Evolutionary conservation across 92 coral and sea anemone species (phyloP), one percentile per base, ranked within the genome.

Genomic region (Epizoanthus rinbou): DNA sequence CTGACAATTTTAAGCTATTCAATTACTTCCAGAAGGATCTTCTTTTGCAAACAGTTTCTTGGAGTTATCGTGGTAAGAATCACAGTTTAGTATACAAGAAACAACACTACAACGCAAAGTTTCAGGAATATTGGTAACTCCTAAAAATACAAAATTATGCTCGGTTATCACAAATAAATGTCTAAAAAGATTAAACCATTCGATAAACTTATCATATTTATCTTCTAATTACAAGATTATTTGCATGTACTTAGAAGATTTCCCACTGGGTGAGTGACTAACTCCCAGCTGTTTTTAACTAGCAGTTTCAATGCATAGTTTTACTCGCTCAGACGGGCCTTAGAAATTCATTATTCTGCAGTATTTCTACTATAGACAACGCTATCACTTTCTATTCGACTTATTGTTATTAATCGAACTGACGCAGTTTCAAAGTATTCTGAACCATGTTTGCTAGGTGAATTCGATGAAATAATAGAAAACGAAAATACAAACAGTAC

Each of bases 181-280:
- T 62, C 58, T 62, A 60, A 60, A 78, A 62, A 78, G 82, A 78
- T 78, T 78, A 78, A 58, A 21, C 82, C 82, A 78, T 78, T 78
- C 82, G 72, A 78, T 78, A 78, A 78, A 78, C 59, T 69, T 14
- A 63, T 69, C 13, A 13, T 62, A 78, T 78, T 78, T 60, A 78
- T 78, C 72, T 78, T 78, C 82, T 78, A 78, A 78, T 78, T 78
- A 78, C 82, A 78, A 63, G 28, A 14, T 63, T 78, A 78, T 78
- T 78, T 78, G 82, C 82, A 78, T 60, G 70, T 19, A 57, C 57
- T 60, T 78, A 14, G 58, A 78, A 78, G 22, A 63, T 43, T 39
- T 78, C 82, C 82, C 37, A 78, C 82, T 35, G 82, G 59, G 82
- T 39, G 50, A 63, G 52, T 41, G 57, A 41, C 57, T 63, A 60